Percentiles rank a stretch among this genome's conserved stretches.
phyloP scores from a whole-genome alignment of 2,113 vertebrate species.

The Dicentrarchus labrax region DNA sequence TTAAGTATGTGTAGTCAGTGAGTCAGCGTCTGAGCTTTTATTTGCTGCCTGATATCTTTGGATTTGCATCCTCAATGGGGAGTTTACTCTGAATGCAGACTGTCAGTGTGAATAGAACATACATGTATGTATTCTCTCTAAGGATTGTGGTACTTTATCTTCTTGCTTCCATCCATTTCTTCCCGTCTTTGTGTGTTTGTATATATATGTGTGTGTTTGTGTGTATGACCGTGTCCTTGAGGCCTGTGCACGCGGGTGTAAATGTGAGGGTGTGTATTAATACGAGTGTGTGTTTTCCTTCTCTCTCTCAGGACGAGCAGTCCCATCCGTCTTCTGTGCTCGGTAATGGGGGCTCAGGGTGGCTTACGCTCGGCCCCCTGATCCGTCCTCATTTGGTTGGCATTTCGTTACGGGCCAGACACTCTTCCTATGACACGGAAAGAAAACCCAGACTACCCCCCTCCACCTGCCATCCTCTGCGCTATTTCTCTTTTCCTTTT shows the following conservation, averaged over 20 bases:
- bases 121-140: constrained; percentile 8
- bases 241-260: constrained; percentile 19
- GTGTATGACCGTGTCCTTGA: constrained; percentile 61
- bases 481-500: constrained; percentile 48
- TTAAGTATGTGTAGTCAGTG: constrained; percentile 29
- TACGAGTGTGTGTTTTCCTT: constrained; percentile 54
- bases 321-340: constrained; percentile 81
- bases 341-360: constrained; percentile 82
- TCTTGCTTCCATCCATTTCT: constrained; percentile 31
- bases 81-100: constrained; percentile 35
- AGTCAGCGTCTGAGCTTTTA: constrained; percentile 40
- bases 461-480: constrained; percentile 41
- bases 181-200: constrained; percentile 9
- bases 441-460: constrained; percentile 65
- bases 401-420: constrained; percentile 83
- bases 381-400: constrained; percentile 87
- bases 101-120: constrained; percentile 16
- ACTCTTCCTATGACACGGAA: constrained; percentile 75
- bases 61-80: constrained; percentile 25
- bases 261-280: constrained; percentile 53
- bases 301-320: constrained; percentile 71
- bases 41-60: constrained; percentile 46
- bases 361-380: constrained; percentile 73
- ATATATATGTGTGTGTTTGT: constrained; percentile 11
- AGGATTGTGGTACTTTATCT: constrained; percentile 23